A percentile compares a stretch with the other conserved stretches of the same genome.
phyloP scores from a whole-genome alignment of 2,113 vertebrate genomes.

The Albula goreensis region DNA sequence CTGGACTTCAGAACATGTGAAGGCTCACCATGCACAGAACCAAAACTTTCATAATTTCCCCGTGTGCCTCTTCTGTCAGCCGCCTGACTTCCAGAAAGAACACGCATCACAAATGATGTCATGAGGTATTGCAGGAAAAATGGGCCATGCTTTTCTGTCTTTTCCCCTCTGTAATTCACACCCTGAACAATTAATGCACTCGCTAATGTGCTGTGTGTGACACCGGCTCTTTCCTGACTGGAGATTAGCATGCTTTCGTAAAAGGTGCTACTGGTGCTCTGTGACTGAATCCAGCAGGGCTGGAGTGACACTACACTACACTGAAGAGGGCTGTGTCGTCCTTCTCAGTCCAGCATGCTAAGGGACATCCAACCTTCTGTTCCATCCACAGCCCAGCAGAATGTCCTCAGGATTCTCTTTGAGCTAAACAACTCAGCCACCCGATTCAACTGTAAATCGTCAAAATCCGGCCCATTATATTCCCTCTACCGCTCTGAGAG shows the following conservation, averaged over 20 bases:
- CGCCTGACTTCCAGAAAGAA: neutral
- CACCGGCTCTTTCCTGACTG: neutral
- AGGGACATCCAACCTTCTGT: neutral
- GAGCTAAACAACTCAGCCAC: neutral
- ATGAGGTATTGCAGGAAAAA: neutral
- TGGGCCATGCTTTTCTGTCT: slow-evolving; percentile 4
- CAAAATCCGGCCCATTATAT: neutral
- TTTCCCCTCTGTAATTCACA: neutral
- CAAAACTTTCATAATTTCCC: neutral
- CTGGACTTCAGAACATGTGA: neutral
- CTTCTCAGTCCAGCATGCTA: neutral
- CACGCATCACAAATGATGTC: slow-evolving; percentile 8
- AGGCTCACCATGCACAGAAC: neutral
- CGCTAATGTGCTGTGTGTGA: neutral
- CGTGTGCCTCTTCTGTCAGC: slow-evolving; percentile 4
- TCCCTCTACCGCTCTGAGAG: neutral
- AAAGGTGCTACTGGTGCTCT: neutral
- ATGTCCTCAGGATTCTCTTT: neutral
- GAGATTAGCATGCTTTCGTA: neutral
- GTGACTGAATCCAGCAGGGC: neutral
- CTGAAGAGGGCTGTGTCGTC: neutral
- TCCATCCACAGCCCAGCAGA: no score
- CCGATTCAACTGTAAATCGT: neutral
- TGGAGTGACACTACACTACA: neutral
- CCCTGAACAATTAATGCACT: slow-evolving; percentile 9